These are phyloP conservation scores for Tenebrio molitor DNA, from an alignment of 1,140 invertebrate genomes.

Conservation along the genomic window DNA sequence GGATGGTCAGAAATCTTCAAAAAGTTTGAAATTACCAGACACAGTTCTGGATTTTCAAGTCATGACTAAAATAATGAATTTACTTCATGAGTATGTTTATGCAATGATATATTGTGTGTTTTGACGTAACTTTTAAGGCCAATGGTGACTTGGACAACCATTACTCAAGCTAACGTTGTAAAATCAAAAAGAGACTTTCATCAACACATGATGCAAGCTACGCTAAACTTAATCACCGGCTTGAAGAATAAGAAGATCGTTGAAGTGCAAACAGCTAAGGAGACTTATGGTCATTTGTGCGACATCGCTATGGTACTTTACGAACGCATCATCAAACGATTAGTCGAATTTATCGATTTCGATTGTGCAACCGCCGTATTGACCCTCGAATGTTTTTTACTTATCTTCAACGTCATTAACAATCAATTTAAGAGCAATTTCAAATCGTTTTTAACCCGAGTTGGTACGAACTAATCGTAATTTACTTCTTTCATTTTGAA, in stretches of 20 bases:
- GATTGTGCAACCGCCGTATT: slow-evolving; percentile 66
- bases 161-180: slow-evolving; percentile 63
- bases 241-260: slow-evolving; percentile 63
- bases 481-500: slow-evolving; percentile 26
- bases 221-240: slow-evolving; percentile 64
- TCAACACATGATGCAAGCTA: slow-evolving; percentile 66
- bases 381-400: slow-evolving; percentile 71
- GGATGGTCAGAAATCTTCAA: slow-evolving; percentile 59
- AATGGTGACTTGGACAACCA: slow-evolving; percentile 65
- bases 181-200: slow-evolving; percentile 67
- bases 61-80: slow-evolving; percentile 65
- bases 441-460: slow-evolving; percentile 66
- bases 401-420: slow-evolving; percentile 69
- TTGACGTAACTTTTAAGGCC: slow-evolving; percentile 59
- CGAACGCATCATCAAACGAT: slow-evolving; percentile 65
- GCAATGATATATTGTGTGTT: slow-evolving; percentile 15
- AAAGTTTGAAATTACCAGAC: slow-evolving; percentile 64
- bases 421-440: slow-evolving; percentile 66
- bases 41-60: slow-evolving; percentile 67
- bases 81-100: slow-evolving; percentile 67
- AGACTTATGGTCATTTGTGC: slow-evolving; percentile 60
- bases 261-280: slow-evolving; percentile 60
- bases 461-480: slow-evolving; percentile 64
- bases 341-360: slow-evolving; percentile 66
- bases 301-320: slow-evolving; percentile 66